Percentiles rank a stretch among this genome's conserved stretches.
Conservation (phyloP, 2,888 invertebrate genomes). For the Heliconius ismenius region DNA sequence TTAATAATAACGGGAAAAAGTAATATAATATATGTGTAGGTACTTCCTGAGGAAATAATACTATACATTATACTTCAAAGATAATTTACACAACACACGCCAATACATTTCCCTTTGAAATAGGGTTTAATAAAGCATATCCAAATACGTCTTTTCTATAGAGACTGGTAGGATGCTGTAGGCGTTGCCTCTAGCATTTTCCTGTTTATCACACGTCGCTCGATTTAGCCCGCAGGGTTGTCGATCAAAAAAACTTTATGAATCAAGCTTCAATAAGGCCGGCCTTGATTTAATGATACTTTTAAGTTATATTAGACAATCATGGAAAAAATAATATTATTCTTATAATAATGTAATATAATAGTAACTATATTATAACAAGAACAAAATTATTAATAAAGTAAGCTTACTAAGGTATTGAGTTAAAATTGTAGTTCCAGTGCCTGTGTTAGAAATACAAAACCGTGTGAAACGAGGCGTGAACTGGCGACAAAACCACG, state of each 20-base stretch:
- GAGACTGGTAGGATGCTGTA: conserved; percentile 34
- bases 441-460: conserved; percentile 38
- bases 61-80: conserved; percentile 3
- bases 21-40: conserved; percentile 1
- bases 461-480: conserved; percentile 37
- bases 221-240: conserved; percentile 33
- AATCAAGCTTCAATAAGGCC: neutral
- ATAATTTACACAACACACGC: conserved; percentile 12
- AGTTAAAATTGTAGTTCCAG: conserved; percentile 13
- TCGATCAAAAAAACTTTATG: conserved; percentile 16
- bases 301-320: neutral
- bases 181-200: conserved; percentile 55
- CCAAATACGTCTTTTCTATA: conserved; percentile 23
- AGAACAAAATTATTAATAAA: neutral
- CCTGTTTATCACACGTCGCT: conserved; percentile 60
- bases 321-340: neutral
- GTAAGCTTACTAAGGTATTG: neutral
- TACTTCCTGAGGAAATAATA: conserved; percentile 9
- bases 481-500: conserved; percentile 32
- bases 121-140: conserved; percentile 25
- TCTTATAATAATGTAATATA: neutral
- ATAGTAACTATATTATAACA: neutral
- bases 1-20: conserved; percentile 6
- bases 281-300: neutral
- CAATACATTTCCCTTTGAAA: conserved; percentile 25